A percentile compares a stretch with the other conserved stretches of the same genome.
Evolutionary conservation across 2,113 vertebrate species (phyloP).

Genomic region (Phycodurus eques): DNA sequence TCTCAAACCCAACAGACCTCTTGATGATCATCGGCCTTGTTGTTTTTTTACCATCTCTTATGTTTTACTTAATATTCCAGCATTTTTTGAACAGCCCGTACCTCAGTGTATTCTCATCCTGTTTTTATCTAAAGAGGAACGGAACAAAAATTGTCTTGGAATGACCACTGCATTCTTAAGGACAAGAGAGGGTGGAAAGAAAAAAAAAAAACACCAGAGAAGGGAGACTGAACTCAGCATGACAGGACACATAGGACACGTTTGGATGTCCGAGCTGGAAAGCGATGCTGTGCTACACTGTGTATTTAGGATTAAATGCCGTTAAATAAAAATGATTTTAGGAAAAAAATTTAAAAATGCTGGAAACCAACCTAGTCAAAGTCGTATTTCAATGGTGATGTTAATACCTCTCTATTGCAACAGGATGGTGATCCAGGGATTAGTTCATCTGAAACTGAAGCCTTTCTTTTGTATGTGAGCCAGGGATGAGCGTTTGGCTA

Average conservation of each 20-base stretch:
- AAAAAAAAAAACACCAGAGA: constrained; percentile 30
- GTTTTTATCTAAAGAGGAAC: constrained; percentile 45
- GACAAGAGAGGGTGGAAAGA: constrained; percentile 24
- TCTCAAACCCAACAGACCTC: constrained; percentile 49
- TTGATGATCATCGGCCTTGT: constrained; percentile 31
- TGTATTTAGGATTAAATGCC: constrained; percentile 65
- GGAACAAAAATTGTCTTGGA: constrained; percentile 40
- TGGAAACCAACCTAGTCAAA: constrained; percentile 72
- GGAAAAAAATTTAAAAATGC: constrained; percentile 60
- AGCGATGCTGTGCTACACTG: constrained; percentile 61
- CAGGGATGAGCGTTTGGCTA: not conserved
- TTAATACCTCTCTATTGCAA: constrained; percentile 73
- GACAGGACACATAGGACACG: constrained; percentile 39
- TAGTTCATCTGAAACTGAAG: constrained; percentile 60
- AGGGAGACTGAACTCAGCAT: constrained; percentile 52
- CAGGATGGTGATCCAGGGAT: constrained; percentile 69
- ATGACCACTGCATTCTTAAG: constrained; percentile 50
- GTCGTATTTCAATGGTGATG: constrained; percentile 64
- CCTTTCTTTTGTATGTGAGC: constrained; percentile 70
- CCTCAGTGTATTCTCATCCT: constrained; percentile 44
- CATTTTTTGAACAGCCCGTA: constrained; percentile 55
- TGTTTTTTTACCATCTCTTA: constrained; percentile 29
- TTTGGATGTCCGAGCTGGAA: constrained; percentile 55
- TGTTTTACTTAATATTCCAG: constrained; percentile 34
- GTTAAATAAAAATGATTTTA: constrained; percentile 60